phyloP scores from a whole-genome alignment of 1,140 invertebrate species.

The Orchesella cincta region DNA sequence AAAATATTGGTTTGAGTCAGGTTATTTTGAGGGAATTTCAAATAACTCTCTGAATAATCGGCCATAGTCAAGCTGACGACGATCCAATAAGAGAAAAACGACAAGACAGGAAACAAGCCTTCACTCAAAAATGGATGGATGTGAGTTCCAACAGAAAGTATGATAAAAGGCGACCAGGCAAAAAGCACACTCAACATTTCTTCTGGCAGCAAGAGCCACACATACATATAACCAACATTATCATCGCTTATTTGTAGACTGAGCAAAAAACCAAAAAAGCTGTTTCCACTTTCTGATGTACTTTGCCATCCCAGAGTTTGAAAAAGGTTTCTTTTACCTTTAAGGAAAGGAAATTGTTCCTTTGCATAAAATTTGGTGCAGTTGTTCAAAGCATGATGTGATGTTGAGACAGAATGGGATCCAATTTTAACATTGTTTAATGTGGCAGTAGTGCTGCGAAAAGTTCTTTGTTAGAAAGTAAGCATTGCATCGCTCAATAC shows the following conservation, averaged over 20 bases:
- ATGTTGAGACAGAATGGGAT: too few relatives aligned
- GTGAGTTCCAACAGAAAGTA: not conserved
- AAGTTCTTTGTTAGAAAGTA: too few relatives aligned
- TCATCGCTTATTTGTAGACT: not conserved
- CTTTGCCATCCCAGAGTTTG: too few relatives aligned
- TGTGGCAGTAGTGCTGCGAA: too few relatives aligned
- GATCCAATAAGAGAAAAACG: not conserved
- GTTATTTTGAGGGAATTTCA: not conserved
- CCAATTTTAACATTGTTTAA: too few relatives aligned
- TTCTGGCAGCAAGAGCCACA: not conserved
- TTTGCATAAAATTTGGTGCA: too few relatives aligned
- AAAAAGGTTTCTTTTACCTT: too few relatives aligned
- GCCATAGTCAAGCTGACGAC: not conserved
- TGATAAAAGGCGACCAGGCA: not conserved
- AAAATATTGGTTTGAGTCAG: too few relatives aligned
- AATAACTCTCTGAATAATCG: not conserved
- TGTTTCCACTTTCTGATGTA: not conserved
- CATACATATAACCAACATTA: not conserved
- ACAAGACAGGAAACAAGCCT: conserved; percentile 14
- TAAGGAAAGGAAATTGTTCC: too few relatives aligned
- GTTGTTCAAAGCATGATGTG: too few relatives aligned
- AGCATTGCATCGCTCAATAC: too few relatives aligned
- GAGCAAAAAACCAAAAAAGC: not conserved
- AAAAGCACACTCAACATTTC: not conserved
- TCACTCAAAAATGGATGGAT: conserved; percentile 2